phyloP scores from a whole-genome alignment of 2,797 vertebrate species.

The Sciurus vulgaris region DNA sequence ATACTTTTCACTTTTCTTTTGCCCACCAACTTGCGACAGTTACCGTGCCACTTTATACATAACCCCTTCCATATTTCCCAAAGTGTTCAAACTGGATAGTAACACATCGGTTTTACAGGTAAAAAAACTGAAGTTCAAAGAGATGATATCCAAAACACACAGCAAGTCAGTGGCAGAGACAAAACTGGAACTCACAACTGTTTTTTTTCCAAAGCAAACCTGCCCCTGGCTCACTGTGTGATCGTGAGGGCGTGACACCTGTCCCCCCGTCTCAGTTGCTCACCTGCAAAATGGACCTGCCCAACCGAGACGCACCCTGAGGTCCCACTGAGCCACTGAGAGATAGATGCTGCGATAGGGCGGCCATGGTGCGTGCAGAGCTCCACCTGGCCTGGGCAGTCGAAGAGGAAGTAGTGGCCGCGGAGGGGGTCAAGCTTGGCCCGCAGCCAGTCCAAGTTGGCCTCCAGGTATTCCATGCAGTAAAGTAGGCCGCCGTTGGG shows the following conservation, averaged over 20 bases:
- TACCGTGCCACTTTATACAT: not conserved
- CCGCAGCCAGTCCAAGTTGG: constrained; percentile 96
- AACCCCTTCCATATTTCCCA: not conserved
- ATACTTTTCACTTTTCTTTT: constrained; percentile 33
- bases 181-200: constrained; percentile 19
- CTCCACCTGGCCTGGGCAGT: constrained; percentile 98
- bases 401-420: constrained; percentile 94
- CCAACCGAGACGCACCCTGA: constrained; percentile 91
- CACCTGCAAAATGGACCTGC: constrained; percentile 35
- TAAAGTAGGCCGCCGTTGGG: constrained; percentile 98
- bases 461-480: constrained; percentile 97
- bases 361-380: constrained; percentile 96
- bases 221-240: not conserved
- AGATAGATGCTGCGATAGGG: constrained; percentile 94
- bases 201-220: constrained; percentile 56
- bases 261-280: constrained; percentile 19
- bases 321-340: constrained; percentile 94
- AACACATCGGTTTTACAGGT: constrained; percentile 33
- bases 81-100: not conserved
- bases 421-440: constrained; percentile 88
- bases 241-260: not conserved
- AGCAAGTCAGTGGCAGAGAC: constrained; percentile 20
- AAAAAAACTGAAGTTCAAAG: constrained; percentile 40
- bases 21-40: not conserved
- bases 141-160: constrained; percentile 20